Evolutionary conservation across 37 sponge, comb jelly and placozoan genomes (phyloP), one percentile per base, ranked within the genome.

Genomic region (Eunapius fragilis): DNA sequence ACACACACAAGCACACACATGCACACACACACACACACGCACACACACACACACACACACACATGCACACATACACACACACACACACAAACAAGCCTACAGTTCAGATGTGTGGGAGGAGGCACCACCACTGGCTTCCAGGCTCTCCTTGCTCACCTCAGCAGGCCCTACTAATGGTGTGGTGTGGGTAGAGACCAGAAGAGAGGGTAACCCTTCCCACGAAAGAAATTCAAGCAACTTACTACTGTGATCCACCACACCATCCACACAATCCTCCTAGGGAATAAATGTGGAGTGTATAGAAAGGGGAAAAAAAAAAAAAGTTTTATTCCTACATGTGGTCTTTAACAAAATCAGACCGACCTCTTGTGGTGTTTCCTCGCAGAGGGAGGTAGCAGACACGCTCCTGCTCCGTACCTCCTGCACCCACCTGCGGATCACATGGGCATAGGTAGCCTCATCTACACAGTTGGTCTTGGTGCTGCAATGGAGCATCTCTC

Each of bases 361-460:
- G 73, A 24, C 26, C 41, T 31, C 41, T 33, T 70, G 30, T 34
- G 75, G 24, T 6, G 79, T 14, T 17, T 27, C 79, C 14, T 41
- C 82, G 19, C 25, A 17, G 68, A 37, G 22, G 78, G 70, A 32
- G 87, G 32, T 10, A 71, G 58, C 58, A 58, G 58, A 58, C 14
- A 19, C 6, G 67, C 77, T 69, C 23, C 87, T 68, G 33, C 74
- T 74, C 17, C 91, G 31, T 25, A 91, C 73, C 71, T 91, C 83
- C 45, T 82, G 82, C 6, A 86, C 91, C 91, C 91, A 91, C 71
- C 25, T 74, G 11, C 79, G 34, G 47, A 91, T 91, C 68, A 91
- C 87, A 31, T 91, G 82, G 17, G 72, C 36, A 72, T 86, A 91
- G 0, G 87, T 78, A 0, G 74, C 67, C 74, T 83, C 68, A 33